phyloP scores from a whole-genome alignment of 2,797 vertebrate genomes.

The Tragopan temminckii region DNA sequence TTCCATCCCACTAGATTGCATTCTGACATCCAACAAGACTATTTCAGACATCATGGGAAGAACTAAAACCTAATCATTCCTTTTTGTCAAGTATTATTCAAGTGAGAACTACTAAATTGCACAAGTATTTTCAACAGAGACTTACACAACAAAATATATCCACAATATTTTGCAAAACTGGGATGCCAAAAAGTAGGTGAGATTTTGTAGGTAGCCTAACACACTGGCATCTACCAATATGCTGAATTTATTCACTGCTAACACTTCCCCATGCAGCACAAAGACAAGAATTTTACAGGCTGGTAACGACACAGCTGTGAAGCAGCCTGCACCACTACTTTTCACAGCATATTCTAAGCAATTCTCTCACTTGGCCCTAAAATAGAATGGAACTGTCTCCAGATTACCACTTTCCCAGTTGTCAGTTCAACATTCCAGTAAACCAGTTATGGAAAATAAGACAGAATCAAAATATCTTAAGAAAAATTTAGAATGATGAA shows the following conservation, averaged over 20 bases:
- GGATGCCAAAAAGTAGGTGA: neutral
- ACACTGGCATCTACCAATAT: neutral
- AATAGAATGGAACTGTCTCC: constrained; percentile 51
- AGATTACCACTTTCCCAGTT: constrained; percentile 27
- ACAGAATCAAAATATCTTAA: neutral
- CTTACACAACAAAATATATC: neutral
- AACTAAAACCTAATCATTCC: neutral
- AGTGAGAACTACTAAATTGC: neutral
- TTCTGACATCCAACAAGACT: neutral
- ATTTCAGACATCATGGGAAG: neutral
- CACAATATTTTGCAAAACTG: neutral
- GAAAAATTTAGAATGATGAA: neutral
- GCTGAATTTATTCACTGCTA: neutral
- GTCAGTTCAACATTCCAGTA: constrained; percentile 9
- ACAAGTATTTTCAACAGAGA: neutral
- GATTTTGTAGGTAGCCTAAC: neutral
- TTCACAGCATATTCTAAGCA: constrained; percentile 50
- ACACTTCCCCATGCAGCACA: neutral
- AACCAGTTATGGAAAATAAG: neutral
- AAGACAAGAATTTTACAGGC: constrained; percentile 25
- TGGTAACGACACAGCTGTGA: neutral
- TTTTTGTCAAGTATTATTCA: constrained; percentile 1
- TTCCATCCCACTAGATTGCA: neutral
- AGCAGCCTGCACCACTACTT: constrained; percentile 20
- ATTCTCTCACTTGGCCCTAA: constrained; percentile 45